phyloP scores from a whole-genome alignment of 2,888 invertebrate species.

The Macrophya annulata region DNA sequence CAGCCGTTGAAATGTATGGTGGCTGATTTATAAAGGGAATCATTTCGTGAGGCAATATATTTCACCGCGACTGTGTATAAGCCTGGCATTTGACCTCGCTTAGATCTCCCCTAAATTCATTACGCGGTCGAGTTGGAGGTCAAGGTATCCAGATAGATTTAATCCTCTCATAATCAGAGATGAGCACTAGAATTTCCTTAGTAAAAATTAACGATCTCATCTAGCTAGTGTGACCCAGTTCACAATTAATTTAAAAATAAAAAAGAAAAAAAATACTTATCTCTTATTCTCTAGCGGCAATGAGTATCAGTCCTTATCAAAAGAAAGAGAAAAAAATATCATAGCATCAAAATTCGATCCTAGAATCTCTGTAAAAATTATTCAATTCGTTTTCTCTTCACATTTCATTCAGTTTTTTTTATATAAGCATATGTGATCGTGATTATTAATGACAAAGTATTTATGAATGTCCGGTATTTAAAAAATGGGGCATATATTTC shows the following conservation, averaged over 20 bases:
- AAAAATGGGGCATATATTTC: background rate
- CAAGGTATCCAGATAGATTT: slow-evolving; percentile 40
- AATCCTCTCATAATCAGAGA: slow-evolving; percentile 24
- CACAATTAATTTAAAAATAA: slow-evolving; percentile 18
- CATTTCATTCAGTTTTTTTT: background rate
- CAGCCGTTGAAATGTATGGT: slow-evolving; percentile 73
- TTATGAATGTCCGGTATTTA: background rate
- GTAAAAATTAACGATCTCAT: slow-evolving; percentile 14
- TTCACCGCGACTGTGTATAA: slow-evolving; percentile 43
- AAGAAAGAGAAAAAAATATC: background rate
- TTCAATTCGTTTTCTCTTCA: background rate
- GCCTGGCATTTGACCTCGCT: slow-evolving; percentile 48
- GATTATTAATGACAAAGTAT: background rate
- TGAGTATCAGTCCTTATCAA: background rate
- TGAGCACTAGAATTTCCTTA: slow-evolving; percentile 11
- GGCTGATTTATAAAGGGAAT: slow-evolving; percentile 78
- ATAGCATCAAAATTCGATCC: background rate
- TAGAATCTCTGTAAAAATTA: background rate
- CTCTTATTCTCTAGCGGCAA: background rate
- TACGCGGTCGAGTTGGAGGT: slow-evolving; percentile 42
- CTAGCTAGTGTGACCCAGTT: background rate
- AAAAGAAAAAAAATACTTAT: background rate
- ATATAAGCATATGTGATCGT: background rate
- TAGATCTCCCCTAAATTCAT: slow-evolving; percentile 53
- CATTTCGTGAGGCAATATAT: slow-evolving; percentile 74